Conservation (phyloP, 2,113 vertebrate species). For the Monopterus albus region DNA sequence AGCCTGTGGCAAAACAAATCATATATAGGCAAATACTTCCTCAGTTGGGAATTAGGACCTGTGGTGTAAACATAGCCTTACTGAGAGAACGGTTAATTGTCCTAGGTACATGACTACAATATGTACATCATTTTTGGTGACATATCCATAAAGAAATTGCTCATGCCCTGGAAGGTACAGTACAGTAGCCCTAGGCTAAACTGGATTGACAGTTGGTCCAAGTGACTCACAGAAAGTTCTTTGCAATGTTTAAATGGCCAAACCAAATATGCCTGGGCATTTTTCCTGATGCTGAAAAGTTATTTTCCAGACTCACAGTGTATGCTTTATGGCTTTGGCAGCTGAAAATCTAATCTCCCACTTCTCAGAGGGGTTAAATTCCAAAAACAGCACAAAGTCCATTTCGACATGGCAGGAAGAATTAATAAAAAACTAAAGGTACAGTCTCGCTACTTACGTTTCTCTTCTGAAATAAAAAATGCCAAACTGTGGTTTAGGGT, state of each 20-base stretch:
- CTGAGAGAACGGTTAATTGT: too few relatives aligned
- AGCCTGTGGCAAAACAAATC: not conserved
- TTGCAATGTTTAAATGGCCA: conserved; percentile 15
- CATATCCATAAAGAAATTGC: not conserved
- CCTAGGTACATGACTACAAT: too few relatives aligned
- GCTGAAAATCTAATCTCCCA: conserved; percentile 6
- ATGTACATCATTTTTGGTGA: not conserved
- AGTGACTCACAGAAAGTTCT: conserved; percentile 16
- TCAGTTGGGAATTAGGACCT: too few relatives aligned
- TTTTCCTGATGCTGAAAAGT: conserved; percentile 9
- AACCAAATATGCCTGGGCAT: not conserved
- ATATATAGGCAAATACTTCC: too few relatives aligned
- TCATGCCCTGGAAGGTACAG: not conserved
- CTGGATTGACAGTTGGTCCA: not conserved
- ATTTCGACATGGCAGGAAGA: conserved; percentile 8
- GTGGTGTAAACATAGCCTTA: too few relatives aligned
- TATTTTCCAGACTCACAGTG: conserved; percentile 44
- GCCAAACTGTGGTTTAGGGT: conserved; percentile 70
- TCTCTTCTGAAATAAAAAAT: conserved; percentile 44
- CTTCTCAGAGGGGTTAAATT: conserved; percentile 4
- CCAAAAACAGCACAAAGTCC: not conserved
- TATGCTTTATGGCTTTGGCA: conserved; percentile 22
- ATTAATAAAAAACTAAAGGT: conserved; percentile 17
- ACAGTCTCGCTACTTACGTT: conserved; percentile 16
- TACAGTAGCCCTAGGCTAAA: not conserved